These are phyloP conservation scores for Alcis repandata DNA, from an alignment of 2,888 invertebrate genomes.

Conservation along the genomic window DNA sequence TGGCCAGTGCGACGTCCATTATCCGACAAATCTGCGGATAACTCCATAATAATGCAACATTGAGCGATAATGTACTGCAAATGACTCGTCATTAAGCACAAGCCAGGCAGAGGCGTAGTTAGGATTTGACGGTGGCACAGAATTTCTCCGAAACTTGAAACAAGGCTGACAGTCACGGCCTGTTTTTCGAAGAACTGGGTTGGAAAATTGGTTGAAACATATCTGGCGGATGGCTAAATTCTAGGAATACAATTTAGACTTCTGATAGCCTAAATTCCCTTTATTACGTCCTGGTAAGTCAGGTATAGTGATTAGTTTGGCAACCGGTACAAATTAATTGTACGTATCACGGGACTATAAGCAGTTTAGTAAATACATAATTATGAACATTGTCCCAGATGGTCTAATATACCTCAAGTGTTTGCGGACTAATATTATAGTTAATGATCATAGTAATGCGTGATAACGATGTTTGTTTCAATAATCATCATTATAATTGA, in stretches of 20 bases:
- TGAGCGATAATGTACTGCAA: constrained; percentile 77
- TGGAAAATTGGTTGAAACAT: background rate
- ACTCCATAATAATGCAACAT: constrained; percentile 74
- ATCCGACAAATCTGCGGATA: constrained; percentile 79
- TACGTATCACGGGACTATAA: constrained; percentile 42
- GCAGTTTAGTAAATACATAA: constrained; percentile 41
- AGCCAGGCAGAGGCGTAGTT: constrained; percentile 54
- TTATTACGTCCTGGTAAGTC: constrained; percentile 47
- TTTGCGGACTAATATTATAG: constrained; percentile 23
- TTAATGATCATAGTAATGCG: constrained; percentile 17
- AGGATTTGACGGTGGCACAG: background rate
- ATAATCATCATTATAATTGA: background rate
- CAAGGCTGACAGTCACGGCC: background rate
- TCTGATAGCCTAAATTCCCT: background rate
- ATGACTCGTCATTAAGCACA: constrained; percentile 77
- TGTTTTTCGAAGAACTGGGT: background rate
- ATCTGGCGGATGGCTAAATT: background rate
- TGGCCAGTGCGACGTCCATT: constrained; percentile 76
- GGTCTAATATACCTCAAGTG: constrained; percentile 35
- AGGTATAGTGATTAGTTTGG: constrained; percentile 66
- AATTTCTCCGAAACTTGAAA: background rate
- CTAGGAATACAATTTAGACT: background rate
- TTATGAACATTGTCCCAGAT: constrained; percentile 33
- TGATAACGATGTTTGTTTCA: constrained; percentile 11
- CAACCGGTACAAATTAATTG: constrained; percentile 49